phyloP scores from a whole-genome alignment of 2,797 vertebrate species.

The Sebastes trivittatus region DNA sequence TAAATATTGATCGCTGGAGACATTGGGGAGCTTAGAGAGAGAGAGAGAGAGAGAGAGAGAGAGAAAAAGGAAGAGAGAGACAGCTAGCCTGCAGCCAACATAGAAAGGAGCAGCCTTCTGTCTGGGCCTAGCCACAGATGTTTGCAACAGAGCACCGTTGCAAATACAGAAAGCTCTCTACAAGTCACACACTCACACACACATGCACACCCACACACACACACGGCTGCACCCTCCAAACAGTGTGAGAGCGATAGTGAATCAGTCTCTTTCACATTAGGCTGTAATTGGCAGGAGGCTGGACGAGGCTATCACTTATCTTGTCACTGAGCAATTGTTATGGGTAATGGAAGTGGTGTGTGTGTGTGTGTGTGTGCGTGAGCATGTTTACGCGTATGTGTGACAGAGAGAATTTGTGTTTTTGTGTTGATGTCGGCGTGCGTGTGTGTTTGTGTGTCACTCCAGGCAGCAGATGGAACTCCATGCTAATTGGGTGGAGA shows the following conservation, averaged over 20 bases:
- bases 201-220: conserved; percentile 25
- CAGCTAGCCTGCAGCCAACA: conserved; percentile 55
- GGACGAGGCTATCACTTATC: conserved; percentile 77
- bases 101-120: conserved; percentile 67
- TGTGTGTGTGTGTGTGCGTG: conserved; percentile 17
- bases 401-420: conserved; percentile 21
- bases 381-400: neutral
- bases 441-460: conserved; percentile 46
- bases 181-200: conserved; percentile 42
- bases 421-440: conserved; percentile 23
- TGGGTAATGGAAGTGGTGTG: conserved; percentile 67
- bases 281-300: conserved; percentile 76
- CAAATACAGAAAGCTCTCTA: conserved; percentile 62
- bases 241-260: conserved; percentile 68
- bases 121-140: conserved; percentile 71
- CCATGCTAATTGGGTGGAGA: conserved; percentile 76
- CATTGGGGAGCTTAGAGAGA: conserved; percentile 23
- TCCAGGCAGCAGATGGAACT: conserved; percentile 77
- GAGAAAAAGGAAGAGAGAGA: neutral
- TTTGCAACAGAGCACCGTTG: conserved; percentile 61
- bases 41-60: conserved; percentile 14
- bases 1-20: conserved; percentile 74
- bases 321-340: conserved; percentile 78
- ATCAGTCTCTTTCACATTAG: conserved; percentile 78
- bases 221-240: conserved; percentile 37